Evolutionary conservation across 2,888 invertebrate genomes (phyloP).

Genomic region (Meteorus colon): DNA sequence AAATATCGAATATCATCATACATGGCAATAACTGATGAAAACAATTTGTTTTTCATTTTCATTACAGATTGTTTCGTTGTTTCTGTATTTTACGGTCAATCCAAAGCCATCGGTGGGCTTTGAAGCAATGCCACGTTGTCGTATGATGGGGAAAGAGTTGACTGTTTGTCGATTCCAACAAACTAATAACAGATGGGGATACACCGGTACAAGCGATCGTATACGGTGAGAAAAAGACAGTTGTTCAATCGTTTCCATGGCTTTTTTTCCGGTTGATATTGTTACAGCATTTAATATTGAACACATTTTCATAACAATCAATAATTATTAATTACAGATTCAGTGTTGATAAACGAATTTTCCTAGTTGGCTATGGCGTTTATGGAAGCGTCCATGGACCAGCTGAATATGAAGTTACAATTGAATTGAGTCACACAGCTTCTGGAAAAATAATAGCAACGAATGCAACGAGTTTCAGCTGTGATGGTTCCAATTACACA

Average conservation of each 20-base stretch:
- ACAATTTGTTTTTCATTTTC: not conserved
- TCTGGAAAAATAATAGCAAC: constrained; percentile 84
- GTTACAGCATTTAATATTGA: too few species aligned
- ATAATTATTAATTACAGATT: constrained; percentile 76
- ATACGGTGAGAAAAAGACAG: constrained; percentile 75
- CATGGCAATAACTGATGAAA: not conserved
- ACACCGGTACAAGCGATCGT: constrained; percentile 87
- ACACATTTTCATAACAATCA: not conserved
- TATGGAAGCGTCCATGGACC: constrained; percentile 88
- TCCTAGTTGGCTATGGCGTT: constrained; percentile 88
- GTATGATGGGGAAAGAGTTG: constrained; percentile 86
- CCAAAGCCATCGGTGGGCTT: constrained; percentile 85
- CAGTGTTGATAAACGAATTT: constrained; percentile 86
- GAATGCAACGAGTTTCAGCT: constrained; percentile 84
- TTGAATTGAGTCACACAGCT: constrained; percentile 85
- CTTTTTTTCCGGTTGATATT: too few species aligned
- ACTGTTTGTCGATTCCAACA: constrained; percentile 84
- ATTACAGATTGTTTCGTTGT: constrained; percentile 79
- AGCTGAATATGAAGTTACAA: constrained; percentile 84
- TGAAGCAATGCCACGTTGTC: constrained; percentile 82
- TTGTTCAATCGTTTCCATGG: not conserved
- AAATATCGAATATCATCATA: not conserved
- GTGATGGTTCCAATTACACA: constrained; percentile 85
- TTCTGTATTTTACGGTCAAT: constrained; percentile 82
- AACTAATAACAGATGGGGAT: constrained; percentile 88